Percentiles rank a stretch among this genome's conserved stretches.
Conservation (phyloP, 2,888 invertebrate genomes). For the Lepidochrysops patricia region DNA sequence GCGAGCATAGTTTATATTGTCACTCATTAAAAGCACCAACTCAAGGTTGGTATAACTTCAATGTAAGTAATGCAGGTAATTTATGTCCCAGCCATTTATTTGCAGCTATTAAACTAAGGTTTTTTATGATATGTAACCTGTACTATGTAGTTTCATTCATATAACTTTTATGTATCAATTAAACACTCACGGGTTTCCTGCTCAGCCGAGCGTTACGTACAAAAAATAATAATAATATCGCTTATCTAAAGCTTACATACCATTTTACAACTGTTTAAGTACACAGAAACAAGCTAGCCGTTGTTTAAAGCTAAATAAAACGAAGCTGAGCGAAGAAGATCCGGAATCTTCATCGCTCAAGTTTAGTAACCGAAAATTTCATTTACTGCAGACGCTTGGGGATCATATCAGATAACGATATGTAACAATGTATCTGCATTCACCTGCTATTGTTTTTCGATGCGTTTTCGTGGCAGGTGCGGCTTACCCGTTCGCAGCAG, state of each 20-base stretch:
- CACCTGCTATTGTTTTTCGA: conserved; percentile 56
- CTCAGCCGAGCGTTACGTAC: background rate
- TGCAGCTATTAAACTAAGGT: background rate
- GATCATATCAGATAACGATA: conserved; percentile 9
- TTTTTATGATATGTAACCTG: background rate
- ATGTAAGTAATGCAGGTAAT: background rate
- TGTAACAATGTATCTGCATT: background rate
- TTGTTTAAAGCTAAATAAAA: too few relatives aligned
- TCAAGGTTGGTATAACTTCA: background rate
- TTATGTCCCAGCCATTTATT: background rate
- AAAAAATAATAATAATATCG: background rate
- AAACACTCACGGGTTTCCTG: conserved; percentile 26
- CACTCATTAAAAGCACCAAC: conserved; percentile 6
- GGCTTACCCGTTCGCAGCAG: conserved; percentile 44
- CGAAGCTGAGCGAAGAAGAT: too few relatives aligned
- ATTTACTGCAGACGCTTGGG: background rate
- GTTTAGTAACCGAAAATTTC: background rate
- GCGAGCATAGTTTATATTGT: conserved; percentile 15
- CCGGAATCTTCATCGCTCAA: background rate
- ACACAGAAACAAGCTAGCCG: too few relatives aligned
- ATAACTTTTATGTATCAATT: conserved; percentile 27
- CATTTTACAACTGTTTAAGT: too few relatives aligned
- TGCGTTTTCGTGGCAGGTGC: conserved; percentile 55
- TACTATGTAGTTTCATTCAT: background rate
- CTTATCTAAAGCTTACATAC: background rate